Conservation (phyloP, 2,113 vertebrate genomes). For the Nestor notabilis region DNA sequence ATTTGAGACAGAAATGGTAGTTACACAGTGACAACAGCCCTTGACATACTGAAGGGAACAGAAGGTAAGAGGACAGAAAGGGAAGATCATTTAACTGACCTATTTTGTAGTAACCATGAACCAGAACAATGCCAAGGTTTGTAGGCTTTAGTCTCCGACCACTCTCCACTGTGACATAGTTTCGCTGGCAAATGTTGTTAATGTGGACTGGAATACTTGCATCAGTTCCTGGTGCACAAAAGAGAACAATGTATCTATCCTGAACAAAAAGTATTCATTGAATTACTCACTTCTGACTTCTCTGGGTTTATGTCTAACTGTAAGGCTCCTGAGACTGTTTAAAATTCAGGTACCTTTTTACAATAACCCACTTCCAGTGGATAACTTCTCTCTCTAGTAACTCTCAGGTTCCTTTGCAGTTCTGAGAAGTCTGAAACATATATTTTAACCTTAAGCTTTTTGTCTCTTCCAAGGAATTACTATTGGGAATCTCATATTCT, state of each 20-base stretch:
- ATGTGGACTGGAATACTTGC: conserved; percentile 98
- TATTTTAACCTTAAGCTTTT: neutral
- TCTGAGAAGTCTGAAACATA: neutral
- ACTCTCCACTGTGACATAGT: conserved; percentile 93
- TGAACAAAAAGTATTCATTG: neutral
- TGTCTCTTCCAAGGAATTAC: neutral
- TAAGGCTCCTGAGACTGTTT: neutral
- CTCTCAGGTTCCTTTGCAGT: neutral
- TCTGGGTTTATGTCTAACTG: neutral
- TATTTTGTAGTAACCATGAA: conserved; percentile 97
- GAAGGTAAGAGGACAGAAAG: neutral
- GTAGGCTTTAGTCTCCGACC: conserved; percentile 94
- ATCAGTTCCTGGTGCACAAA: conserved; percentile 85
- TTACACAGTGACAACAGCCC: neutral
- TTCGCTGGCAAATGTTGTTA: conserved; percentile 97
- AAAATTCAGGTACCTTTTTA: neutral
- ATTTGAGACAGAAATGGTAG: neutral
- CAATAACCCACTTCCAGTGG: neutral
- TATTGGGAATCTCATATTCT: neutral
- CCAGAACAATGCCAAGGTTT: conserved; percentile 94
- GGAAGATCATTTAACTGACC: conserved; percentile 73
- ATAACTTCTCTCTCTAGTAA: neutral
- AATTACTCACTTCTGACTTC: neutral
- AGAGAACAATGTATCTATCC: neutral
- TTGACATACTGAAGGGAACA: neutral